phyloP scores from a whole-genome alignment of 2,113 vertebrate species.

The Motacilla alba region DNA sequence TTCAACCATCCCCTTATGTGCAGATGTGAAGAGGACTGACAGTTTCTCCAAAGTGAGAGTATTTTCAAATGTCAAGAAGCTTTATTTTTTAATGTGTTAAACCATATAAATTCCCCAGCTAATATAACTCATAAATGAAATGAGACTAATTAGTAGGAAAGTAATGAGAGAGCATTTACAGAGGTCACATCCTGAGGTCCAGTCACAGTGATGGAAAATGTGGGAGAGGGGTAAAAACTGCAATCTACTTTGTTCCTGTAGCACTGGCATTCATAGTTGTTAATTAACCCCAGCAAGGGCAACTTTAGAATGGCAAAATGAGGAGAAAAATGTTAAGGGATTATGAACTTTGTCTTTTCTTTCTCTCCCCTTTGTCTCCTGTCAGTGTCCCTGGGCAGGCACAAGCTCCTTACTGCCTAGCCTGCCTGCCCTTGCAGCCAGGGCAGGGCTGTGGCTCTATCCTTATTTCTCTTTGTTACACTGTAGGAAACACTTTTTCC shows the following conservation, averaged over 20 bases:
- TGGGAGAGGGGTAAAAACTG: background rate
- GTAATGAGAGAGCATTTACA: constrained; percentile 14
- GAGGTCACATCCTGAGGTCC: background rate
- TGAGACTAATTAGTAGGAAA: constrained; percentile 24
- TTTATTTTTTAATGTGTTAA: constrained; percentile 30
- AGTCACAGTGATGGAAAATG: background rate
- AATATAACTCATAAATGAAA: constrained; percentile 1
- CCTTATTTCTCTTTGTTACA: background rate
- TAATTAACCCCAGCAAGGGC: constrained; percentile 18
- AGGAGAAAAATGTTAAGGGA: background rate
- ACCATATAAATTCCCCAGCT: background rate
- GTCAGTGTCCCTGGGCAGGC: background rate
- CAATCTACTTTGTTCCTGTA: background rate
- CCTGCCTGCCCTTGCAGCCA: too few species aligned
- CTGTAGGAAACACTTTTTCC: background rate
- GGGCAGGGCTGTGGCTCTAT: background rate
- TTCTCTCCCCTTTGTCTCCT: background rate
- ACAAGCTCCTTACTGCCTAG: background rate
- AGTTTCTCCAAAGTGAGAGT: background rate
- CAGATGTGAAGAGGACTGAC: background rate
- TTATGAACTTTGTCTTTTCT: background rate
- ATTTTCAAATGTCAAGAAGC: constrained; percentile 30
- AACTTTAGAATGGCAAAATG: background rate
- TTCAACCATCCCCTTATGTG: background rate
- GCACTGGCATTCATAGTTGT: background rate